Base-by-base conservation (phyloP, 2,113 vertebrate genomes). In the Picathartes gymnocephalus region DNA sequence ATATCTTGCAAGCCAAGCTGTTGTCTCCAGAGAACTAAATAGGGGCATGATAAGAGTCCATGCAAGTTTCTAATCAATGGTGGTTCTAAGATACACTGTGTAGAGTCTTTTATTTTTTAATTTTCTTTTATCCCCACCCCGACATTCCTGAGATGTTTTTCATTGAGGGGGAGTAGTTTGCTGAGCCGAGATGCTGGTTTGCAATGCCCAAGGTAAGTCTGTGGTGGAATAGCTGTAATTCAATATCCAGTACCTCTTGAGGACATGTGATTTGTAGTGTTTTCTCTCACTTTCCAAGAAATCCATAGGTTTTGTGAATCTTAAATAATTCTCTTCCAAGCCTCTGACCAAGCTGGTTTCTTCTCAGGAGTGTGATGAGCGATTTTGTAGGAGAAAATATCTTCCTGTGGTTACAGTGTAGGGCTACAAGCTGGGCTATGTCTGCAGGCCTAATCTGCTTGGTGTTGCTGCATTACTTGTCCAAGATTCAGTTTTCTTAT, bases 61-160 rank as follows among this genome's bases (percentile, higher is more conserved):
- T 27, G 21, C 6, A 50, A 30, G 25, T 47, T 78, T 89, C 30
- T 70, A 25, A 74, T 48, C 21, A 19, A 4, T 61, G 10, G 2
- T 65, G 15, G n/a, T 86, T 90, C 65, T 86, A 68, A 77, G 50
- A 14, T 42, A 33, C 8, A 9, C 8, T 76, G 5, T 39, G 23
- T 9, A 10, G 10, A 81, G 18, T 22, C 28, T 66, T 56, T 40
- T 30, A 5, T 23, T n/a, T 88, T 72, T 3, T 1, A 12, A 1
- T 3, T 3, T 39, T 33, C 57, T 62, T 61, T 65, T 13, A 76
- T 3, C 4, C 14, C 2, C 13, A 6, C 5, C 14, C 3, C 13
- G 21, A 24, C 7, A 18, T 62, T 84, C 23, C 21, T 62, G 77
- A 68, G 22, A 6, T 12, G 61, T 65, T 56, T 92, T 92, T 53